Conservation (phyloP, 2,888 invertebrate genomes). For the Galeruca laticollis region DNA sequence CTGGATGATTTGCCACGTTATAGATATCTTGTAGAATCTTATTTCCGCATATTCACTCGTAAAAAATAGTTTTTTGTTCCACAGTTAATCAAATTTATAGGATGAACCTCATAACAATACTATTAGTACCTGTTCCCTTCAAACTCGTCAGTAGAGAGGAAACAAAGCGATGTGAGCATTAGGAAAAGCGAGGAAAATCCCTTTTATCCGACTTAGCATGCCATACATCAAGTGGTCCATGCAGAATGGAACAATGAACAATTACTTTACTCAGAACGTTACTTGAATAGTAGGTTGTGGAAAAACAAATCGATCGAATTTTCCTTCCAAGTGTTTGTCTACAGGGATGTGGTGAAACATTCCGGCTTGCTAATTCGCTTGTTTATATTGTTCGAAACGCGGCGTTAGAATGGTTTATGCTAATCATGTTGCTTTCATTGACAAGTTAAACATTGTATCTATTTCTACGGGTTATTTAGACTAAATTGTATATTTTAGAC, state of each 20-base stretch:
- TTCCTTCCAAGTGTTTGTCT: conserved; percentile 23
- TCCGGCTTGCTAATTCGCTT: background rate
- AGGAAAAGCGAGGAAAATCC: conserved; percentile 23
- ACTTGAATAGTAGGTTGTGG: conserved; percentile 28
- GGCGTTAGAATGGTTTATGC: no score
- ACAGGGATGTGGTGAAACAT: conserved; percentile 7
- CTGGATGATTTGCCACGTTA: no score
- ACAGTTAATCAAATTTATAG: no score
- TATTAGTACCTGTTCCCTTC: conserved; percentile 40
- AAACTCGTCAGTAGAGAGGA: conserved; percentile 24
- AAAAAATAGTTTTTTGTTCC: no score
- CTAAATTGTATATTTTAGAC: no score
- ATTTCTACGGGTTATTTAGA: no score
- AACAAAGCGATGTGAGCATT: conserved; percentile 21
- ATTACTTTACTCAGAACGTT: conserved; percentile 31
- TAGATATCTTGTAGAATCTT: no score
- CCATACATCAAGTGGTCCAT: conserved; percentile 40
- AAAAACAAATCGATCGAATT: conserved; percentile 29
- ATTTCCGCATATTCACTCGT: no score
- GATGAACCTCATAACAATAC: conserved; percentile 5
- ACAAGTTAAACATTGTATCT: no score
- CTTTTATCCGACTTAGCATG: conserved; percentile 34
- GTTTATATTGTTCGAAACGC: background rate
- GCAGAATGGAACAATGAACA: conserved; percentile 41
- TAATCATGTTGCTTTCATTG: no score